phyloP scores from a whole-genome alignment of 2,888 invertebrate species.

The Mesorhabditis spiculigera region DNA sequence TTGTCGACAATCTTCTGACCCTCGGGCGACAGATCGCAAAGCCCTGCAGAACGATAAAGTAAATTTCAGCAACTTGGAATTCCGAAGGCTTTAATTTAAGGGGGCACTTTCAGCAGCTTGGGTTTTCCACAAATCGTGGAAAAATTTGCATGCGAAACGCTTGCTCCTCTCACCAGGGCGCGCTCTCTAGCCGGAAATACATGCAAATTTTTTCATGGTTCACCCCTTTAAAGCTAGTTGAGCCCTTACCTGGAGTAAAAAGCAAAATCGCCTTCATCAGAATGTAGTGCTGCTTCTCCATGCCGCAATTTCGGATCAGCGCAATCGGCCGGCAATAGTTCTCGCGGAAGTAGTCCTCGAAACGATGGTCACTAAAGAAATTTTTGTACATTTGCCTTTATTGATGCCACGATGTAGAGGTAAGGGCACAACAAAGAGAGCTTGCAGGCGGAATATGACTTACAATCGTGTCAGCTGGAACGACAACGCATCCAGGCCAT shows the following conservation, averaged over 20 bases:
- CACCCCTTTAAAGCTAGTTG: background rate
- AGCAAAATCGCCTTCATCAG: constrained; percentile 37
- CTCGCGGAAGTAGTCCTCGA: constrained; percentile 28
- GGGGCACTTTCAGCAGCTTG: background rate
- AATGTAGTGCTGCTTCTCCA: constrained; percentile 27
- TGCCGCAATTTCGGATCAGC: constrained; percentile 21
- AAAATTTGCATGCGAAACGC: background rate
- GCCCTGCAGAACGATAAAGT: background rate
- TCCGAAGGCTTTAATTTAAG: too few species aligned
- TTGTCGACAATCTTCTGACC: background rate
- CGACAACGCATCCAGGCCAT: constrained; percentile 28
- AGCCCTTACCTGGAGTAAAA: constrained; percentile 26
- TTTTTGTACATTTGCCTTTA: background rate
- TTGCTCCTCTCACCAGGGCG: too few species aligned
- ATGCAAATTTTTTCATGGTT: constrained; percentile 7
- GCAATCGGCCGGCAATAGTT: constrained; percentile 32
- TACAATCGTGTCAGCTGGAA: constrained; percentile 17
- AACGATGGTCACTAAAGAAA: constrained; percentile 11
- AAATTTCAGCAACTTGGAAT: constrained; percentile 16
- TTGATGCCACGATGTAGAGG: too few species aligned
- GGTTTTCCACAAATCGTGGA: background rate
- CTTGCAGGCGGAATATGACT: constrained; percentile 14
- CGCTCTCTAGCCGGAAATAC: constrained; percentile 13
- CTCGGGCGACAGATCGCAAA: background rate
- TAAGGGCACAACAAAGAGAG: too few species aligned